Base-by-base conservation (phyloP, 2,888 invertebrate genomes). In the Neria commutata region DNA sequence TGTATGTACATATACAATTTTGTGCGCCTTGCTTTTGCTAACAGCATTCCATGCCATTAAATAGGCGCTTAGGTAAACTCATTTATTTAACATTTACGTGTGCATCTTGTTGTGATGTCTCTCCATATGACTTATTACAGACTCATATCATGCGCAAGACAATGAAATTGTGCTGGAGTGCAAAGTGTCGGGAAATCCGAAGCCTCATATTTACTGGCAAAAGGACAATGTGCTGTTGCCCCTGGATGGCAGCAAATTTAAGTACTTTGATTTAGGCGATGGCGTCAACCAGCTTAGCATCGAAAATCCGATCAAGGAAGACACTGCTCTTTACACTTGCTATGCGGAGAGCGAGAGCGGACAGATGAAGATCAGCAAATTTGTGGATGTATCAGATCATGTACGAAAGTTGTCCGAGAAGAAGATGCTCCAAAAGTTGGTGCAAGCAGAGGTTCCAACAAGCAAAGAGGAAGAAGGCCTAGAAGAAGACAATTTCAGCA, bases 91-190 rank as follows among this genome's bases (percentile, higher is more conserved):
- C 62, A 51, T 66, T 29, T 58, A 37, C 34, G 60, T 60, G 56
- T 56, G 51, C 54, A 26, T 26, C 23, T 55, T 48, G 54, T 54
- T n/a, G n/a, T n/a, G n/a, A n/a, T n/a, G 33, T 47, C 25, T 33
- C 23, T 53, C 54, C 54, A 11, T 54, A 49, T 56, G n/a, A 25
- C 63, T 62, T 61, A 54, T 72, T 70, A 19, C 71, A 80, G 92
- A 93, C 78, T 85, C 85, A 29, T 92, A 89, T 78, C 87, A 88
- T 71, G 83, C 86, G 67, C 84, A 86, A 45, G 88, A 86, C 71
- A 89, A 91, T 75, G 89, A 91, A 72, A 80, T 93, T 23, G 84
- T 86, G 2, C 81, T 94, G 54, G 92, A 93, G 79, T 93, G 93
- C 73, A 86, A 89, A 50, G 87, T 92, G 24, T 86, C 89, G 46